Evolutionary conservation across 1,140 invertebrate species (phyloP), one percentile per base, ranked within the genome.

Genomic region (Tetramorium alpestre): DNA sequence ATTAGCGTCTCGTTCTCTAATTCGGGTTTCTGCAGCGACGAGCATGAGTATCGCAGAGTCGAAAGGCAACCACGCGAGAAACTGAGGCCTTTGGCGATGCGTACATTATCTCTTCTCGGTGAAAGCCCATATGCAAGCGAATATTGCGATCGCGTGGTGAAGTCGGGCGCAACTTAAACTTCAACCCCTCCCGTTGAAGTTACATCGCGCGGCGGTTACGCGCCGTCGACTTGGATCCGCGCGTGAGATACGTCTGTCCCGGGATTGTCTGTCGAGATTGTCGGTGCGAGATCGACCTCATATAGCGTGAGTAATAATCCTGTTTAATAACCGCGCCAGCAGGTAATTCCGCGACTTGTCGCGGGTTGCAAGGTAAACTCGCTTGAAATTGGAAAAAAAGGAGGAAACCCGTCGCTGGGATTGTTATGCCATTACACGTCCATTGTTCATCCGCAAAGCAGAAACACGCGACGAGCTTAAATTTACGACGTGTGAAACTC

Each of bases 401-500:
- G 4, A 38, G n/a, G n/a, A 56, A 58, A 38, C 10, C 33, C n/a
- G 28, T 25, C 4, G 10, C 28, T 56, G 51, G 33, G 16, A 49
- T 22, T 13, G 18, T 3, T 44, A 16, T 1, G 16, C 56, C 16
- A 44, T 69, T 54, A 70, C 28, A 70, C 33, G 47, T 69, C n/a
- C 60, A 38, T 33, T 76, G 56, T 56, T 56, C 69, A 73, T 85
- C 10, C 38, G 33, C 38, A 44, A 64, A 64, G 64, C 62, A 80
- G 89, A 58, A 89, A 90, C 78, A 60, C 28, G 33, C 65, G 78
- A 78, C 69, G 25, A 25, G 28, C 54, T 62, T 73, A 91, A 89
- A 93, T 89, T 87, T 89, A 91, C 86, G 90, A 91, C 75, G 90
- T 92, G 92, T 89, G 92, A 92, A 67, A 93, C 69, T 90, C 69